These are phyloP conservation scores for Aromia moschata DNA, from an alignment of 2,888 invertebrate species.

Conservation along the genomic window DNA sequence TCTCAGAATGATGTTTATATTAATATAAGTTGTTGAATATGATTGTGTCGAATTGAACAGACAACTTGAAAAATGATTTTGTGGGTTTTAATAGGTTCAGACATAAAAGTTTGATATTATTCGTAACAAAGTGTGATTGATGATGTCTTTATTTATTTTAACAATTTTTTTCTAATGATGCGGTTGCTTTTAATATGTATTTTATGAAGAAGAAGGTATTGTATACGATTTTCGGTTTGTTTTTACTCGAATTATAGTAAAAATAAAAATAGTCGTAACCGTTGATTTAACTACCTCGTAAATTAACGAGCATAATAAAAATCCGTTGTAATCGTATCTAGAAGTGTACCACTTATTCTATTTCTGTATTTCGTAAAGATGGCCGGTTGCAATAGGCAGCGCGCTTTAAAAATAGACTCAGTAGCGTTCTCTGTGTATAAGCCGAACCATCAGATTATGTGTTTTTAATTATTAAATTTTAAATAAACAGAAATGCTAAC, in stretches of 20 bases:
- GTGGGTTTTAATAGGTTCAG: too few species aligned
- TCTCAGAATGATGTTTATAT: too few species aligned
- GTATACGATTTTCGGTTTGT: too few species aligned
- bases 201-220: too few species aligned
- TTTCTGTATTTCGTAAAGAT: constrained; percentile 26
- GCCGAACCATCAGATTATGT: background rate
- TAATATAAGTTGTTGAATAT: too few species aligned
- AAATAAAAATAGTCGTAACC: constrained; percentile 9
- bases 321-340: constrained; percentile 8
- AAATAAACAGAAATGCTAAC: background rate
- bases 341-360: constrained; percentile 27
- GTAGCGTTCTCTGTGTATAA: constrained; percentile 16
- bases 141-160: too few species aligned
- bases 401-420: constrained; percentile 22
- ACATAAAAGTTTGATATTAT: too few species aligned
- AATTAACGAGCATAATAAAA: constrained; percentile 18
- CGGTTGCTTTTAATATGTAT: too few species aligned
- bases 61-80: too few species aligned
- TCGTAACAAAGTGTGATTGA: too few species aligned
- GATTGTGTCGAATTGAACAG: too few species aligned
- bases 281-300: constrained; percentile 14
- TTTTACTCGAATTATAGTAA: background rate
- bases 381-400: constrained; percentile 11
- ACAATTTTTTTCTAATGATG: too few species aligned
- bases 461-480: background rate